A percentile compares a stretch with the other conserved stretches of the same genome.
Conservation (phyloP, 2,888 invertebrate genomes). For the Trichogramma dendrolimi region DNA sequence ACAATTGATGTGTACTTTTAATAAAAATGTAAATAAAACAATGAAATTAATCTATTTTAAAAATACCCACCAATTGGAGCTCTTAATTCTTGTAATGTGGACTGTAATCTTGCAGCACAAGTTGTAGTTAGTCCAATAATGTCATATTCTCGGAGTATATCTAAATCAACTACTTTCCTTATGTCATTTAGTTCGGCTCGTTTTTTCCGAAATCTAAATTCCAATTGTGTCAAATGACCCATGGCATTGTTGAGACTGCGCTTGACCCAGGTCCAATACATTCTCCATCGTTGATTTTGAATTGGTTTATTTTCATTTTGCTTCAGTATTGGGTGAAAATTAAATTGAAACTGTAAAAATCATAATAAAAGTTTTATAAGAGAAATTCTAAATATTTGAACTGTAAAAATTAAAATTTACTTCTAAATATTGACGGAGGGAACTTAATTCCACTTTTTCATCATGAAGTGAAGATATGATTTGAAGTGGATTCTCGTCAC, state of each 20-base stretch:
- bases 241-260: not conserved
- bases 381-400: no score
- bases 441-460: no score
- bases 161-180: not conserved
- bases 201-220: not conserved
- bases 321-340: not conserved
- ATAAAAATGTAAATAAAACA: not conserved
- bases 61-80: conserved; percentile 8
- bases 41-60: not conserved
- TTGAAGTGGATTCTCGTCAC: no score
- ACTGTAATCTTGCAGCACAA: conserved; percentile 3
- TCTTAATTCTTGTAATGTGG: not conserved
- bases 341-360: not conserved
- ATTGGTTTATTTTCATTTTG: not conserved
- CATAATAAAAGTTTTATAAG: not conserved
- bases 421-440: no score
- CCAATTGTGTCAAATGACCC: not conserved
- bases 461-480: no score
- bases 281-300: conserved; percentile 4
- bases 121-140: conserved; percentile 10
- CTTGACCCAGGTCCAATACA: not conserved
- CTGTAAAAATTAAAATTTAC: no score
- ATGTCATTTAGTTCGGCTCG: not conserved
- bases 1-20: no score
- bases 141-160: not conserved